A percentile compares a stretch with the other conserved stretches of the same genome.
Evolutionary conservation across 2,888 invertebrate species (phyloP).

Genomic region (Xylota segnis): DNA sequence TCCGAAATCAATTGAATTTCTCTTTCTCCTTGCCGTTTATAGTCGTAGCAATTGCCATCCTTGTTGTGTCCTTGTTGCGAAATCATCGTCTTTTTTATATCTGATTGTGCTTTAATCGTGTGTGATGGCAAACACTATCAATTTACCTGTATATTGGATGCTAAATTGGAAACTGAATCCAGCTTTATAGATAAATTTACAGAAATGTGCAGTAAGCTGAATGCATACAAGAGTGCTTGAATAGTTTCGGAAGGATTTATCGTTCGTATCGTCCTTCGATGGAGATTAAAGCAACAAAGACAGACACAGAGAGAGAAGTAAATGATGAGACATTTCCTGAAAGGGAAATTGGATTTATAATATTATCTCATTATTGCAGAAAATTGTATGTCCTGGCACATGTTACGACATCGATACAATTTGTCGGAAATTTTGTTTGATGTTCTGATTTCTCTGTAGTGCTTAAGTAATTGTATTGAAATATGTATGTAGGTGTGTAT

Average conservation of each 20-base stretch:
- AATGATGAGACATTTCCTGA: neutral
- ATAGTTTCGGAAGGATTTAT: neutral
- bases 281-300: neutral
- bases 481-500: too few relatives aligned
- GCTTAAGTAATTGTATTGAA: too few relatives aligned
- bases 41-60: neutral
- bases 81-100: conserved; percentile 8
- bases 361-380: neutral
- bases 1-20: conserved; percentile 29
- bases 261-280: neutral
- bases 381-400: neutral
- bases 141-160: conserved; percentile 42
- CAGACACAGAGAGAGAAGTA: neutral
- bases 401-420: neutral
- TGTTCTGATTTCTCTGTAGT: too few relatives aligned
- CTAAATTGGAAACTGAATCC: conserved; percentile 20
- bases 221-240: neutral
- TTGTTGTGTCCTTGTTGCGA: neutral
- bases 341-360: neutral
- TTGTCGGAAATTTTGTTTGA: too few relatives aligned
- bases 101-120: conserved; percentile 38
- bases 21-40: neutral
- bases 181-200: neutral
- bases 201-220: neutral
- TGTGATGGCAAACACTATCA: conserved; percentile 54